These are phyloP conservation scores for Xyrichtys novacula DNA, from an alignment of 2,797 vertebrate species.

Conservation along the genomic window DNA sequence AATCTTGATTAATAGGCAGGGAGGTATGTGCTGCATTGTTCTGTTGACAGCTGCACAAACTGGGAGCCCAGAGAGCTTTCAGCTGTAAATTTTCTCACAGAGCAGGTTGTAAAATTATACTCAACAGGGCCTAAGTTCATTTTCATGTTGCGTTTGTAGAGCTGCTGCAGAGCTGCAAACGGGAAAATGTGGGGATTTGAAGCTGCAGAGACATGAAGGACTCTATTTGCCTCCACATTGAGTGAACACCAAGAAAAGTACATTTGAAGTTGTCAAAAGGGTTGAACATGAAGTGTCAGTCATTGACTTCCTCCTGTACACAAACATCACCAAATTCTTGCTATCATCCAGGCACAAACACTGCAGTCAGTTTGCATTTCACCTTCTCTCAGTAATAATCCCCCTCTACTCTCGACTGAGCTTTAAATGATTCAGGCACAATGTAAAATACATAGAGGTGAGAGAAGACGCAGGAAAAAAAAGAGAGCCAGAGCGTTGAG, in stretches of 20 bases:
- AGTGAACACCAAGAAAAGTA: conserved; percentile 12
- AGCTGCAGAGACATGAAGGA: conserved; percentile 9
- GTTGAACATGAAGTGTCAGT: conserved; percentile 46
- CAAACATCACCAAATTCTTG: conserved; percentile 41
- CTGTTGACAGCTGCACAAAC: conserved; percentile 60
- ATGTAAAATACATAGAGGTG: conserved; percentile 56
- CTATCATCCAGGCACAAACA: conserved; percentile 54
- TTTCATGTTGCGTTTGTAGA: conserved; percentile 41
- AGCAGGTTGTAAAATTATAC: conserved; percentile 49
- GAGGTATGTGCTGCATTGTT: conserved; percentile 53
- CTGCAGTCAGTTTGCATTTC: conserved; percentile 52
- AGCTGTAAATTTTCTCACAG: conserved; percentile 49
- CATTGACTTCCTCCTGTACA: conserved; percentile 26
- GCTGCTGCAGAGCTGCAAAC: conserved; percentile 17
- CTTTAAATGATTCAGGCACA: conserved; percentile 61
- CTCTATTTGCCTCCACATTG: conserved; percentile 7
- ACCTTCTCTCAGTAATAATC: conserved; percentile 45
- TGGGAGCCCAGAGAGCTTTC: conserved; percentile 37
- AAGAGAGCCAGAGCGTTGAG: conserved; percentile 33
- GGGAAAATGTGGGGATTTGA: conserved; percentile 37
- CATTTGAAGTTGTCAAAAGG: conserved; percentile 40
- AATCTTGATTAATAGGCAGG: conserved; percentile 67
- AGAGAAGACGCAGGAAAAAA: conserved; percentile 50
- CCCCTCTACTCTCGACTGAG: conserved; percentile 41
- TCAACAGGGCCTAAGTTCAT: conserved; percentile 42